Percentiles rank a stretch among this genome's conserved stretches.
These are phyloP conservation scores for Caerostris extrusa DNA, from an alignment of 1,140 invertebrate genomes.

Conservation along the genomic window DNA sequence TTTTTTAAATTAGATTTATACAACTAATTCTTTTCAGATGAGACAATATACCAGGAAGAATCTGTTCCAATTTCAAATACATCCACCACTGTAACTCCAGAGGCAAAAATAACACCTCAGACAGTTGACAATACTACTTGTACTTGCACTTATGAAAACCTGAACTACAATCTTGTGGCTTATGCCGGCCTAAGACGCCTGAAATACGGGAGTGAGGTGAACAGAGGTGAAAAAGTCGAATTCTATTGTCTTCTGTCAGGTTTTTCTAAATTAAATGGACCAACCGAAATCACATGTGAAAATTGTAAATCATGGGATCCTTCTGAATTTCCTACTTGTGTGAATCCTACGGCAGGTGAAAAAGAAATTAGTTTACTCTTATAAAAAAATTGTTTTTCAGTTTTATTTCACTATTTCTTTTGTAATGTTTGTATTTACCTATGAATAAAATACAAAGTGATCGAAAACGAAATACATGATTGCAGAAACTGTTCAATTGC, in stretches of 20 bases:
- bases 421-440: not conserved
- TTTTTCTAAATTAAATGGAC: not conserved
- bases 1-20: not conserved
- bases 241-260: conserved; percentile 3
- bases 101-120: not conserved
- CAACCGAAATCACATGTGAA: not conserved
- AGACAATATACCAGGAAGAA: not conserved
- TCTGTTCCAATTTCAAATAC: not conserved
- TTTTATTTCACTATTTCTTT: not conserved
- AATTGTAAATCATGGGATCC: not conserved
- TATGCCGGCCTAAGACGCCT: not conserved
- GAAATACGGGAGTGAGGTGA: not conserved
- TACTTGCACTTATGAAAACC: not conserved
- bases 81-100: not conserved
- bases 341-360: not conserved
- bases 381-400: too few species aligned
- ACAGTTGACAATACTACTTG: not conserved
- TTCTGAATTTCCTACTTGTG: not conserved
- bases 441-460: too few species aligned
- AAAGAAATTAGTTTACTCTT: not conserved
- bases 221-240: not conserved
- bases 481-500: too few species aligned
- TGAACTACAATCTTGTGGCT: not conserved
- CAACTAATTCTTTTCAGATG: not conserved
- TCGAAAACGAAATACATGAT: too few species aligned